Evolutionary conservation across 2,888 invertebrate genomes (phyloP).

Genomic region (Cheilosia impressa): DNA sequence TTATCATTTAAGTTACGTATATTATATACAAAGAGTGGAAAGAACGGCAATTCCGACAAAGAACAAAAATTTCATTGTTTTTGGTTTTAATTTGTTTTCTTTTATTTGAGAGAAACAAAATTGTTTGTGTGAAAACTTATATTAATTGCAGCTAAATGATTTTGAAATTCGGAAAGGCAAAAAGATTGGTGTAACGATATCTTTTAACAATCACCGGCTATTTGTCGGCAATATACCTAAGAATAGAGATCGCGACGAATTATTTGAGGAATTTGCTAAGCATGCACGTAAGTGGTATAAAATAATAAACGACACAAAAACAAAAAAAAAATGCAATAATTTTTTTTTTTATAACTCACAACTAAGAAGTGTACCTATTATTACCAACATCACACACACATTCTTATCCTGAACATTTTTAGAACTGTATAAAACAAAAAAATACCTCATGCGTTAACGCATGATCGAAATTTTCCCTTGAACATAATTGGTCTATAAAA

Average conservation of each 20-base stretch:
- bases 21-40: constrained; percentile 23
- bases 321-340: constrained; percentile 66
- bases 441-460: constrained; percentile 51
- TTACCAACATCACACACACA: constrained; percentile 47
- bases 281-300: constrained; percentile 96
- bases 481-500: constrained; percentile 62
- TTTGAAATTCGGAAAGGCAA: constrained; percentile 99
- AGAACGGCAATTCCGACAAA: constrained; percentile 33
- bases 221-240: constrained; percentile 99
- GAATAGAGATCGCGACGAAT: constrained; percentile 99
- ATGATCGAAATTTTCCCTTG: constrained; percentile 58
- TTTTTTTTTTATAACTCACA: constrained; percentile 40
- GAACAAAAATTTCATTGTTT: constrained; percentile 22
- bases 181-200: constrained; percentile 99
- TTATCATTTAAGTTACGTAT: constrained; percentile 35
- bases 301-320: constrained; percentile 78
- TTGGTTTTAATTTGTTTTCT: constrained; percentile 73
- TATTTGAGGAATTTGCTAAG: constrained; percentile 99
- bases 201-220: constrained; percentile 99
- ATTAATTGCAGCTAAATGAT: constrained; percentile 99
- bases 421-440: constrained; percentile 35
- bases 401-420: constrained; percentile 51
- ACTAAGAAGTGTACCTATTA: constrained; percentile 39
- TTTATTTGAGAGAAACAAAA: constrained; percentile 77
- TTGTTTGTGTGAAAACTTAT: constrained; percentile 84